Base-by-base conservation (phyloP, 1,140 invertebrate genomes). In the Acyrthosiphon pisum region DNA sequence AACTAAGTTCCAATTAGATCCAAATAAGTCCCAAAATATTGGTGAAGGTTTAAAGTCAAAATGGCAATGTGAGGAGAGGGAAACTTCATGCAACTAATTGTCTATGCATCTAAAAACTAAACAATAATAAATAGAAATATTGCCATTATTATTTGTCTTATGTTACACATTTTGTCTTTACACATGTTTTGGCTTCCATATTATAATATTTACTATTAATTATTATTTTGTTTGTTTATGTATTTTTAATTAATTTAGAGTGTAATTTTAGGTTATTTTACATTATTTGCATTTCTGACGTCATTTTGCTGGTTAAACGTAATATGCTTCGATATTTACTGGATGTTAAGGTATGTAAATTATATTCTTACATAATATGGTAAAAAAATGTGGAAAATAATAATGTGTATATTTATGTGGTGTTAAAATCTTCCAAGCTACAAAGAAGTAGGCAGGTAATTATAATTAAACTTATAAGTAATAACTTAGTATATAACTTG, bases 281-380 rank as follows among this genome's bases (percentile, higher is more conserved):
- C 98, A 87, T 97, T 98, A 95, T 98, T 98, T 95, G 98, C 97
- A 94, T 97, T 98, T 95, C 95, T 98, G 94, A 96, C 97, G 3
- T 97, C 97, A 88, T 99, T 99, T 95, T 97, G 97, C 94, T 99
- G 98, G 98, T 96, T 99, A 94, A 98, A 97, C 95, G 97, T 98
- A 84, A 98, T 98, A 96, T 98, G 98, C 94, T 97, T 98, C 95
- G 98, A 98, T 95, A 98, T 98, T 94, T 98, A 97, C 96, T 97
- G 97, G 96, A 98, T 98, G 91, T 97, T 98, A 95, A 97, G 97
- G 97, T 97, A 95, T 96, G 96, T 91, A 46, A 37, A 44, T 60
- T 26, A 68, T 20, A 9, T 68, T 26, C 20, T 60, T 60, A 60
- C 26, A 41, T 35, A 50, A 37, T 50, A 53, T 35, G 20, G 20